Conservation (phyloP, 2,888 invertebrate genomes). For the Xestia rhomboidea region DNA sequence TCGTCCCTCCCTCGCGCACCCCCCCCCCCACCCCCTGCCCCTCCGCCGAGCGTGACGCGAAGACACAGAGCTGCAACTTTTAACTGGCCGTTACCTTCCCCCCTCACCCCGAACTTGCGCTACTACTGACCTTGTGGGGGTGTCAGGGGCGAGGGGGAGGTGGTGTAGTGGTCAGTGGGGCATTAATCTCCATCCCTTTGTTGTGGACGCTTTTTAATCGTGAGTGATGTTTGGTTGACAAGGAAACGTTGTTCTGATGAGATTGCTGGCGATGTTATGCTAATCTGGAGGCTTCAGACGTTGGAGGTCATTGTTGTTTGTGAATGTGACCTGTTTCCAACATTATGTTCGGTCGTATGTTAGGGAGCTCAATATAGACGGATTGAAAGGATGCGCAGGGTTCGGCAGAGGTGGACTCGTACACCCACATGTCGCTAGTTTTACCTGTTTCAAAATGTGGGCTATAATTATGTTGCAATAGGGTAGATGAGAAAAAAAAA, state of each 20-base stretch:
- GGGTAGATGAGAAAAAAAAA: too few relatives aligned
- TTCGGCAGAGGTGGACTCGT: not conserved
- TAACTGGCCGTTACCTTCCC: conserved; percentile 34
- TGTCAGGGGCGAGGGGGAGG: not conserved
- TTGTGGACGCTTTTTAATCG: conserved; percentile 58
- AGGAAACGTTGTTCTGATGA: conserved; percentile 24
- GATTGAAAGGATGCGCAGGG: not conserved
- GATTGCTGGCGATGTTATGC: conserved; percentile 20
- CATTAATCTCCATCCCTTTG: conserved; percentile 59
- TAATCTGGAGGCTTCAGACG: conserved; percentile 6
- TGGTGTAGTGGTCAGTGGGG: conserved; percentile 48
- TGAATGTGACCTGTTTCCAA: not conserved
- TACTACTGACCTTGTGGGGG: conserved; percentile 34
- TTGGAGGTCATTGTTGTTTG: conserved; percentile 8
- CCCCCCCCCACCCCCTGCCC: not conserved
- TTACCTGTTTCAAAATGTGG: not conserved
- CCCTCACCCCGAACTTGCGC: conserved; percentile 31
- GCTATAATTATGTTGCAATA: not conserved
- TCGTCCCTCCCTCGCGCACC: conserved; percentile 17
- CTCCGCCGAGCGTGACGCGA: conserved; percentile 4
- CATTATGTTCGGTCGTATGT: not conserved
- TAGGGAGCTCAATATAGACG: not conserved
- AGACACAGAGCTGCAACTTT: conserved; percentile 52
- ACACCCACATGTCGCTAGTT: not conserved
- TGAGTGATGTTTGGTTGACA: conserved; percentile 59